These are phyloP conservation scores for Gortyna flavago DNA, from an alignment of 2,888 invertebrate species.

Conservation along the genomic window DNA sequence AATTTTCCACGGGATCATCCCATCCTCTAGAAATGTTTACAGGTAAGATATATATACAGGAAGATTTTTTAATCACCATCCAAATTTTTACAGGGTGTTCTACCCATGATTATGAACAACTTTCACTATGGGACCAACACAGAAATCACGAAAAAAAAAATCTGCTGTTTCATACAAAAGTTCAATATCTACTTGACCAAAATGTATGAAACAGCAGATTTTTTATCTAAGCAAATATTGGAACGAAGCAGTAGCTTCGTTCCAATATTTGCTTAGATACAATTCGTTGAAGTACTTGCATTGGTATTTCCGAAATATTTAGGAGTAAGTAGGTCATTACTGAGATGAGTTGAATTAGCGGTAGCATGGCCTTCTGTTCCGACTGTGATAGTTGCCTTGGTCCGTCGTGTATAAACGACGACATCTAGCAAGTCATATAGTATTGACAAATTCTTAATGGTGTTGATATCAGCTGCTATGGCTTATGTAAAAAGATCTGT, in stretches of 20 bases:
- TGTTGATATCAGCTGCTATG: conserved; percentile 15
- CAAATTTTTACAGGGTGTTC: no score
- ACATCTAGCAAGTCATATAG: conserved; percentile 24
- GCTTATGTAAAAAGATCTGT: neutral
- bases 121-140: no score
- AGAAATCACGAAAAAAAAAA: no score
- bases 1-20: neutral
- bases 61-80: no score
- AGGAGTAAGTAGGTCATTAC: conserved; percentile 50
- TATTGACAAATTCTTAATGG: conserved; percentile 23
- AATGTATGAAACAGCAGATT: no score
- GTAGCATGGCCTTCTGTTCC: conserved; percentile 44
- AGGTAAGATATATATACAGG: no score
- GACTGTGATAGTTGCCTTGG: conserved; percentile 51
- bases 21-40: neutral
- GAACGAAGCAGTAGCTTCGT: no score
- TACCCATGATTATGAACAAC: no score
- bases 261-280: conserved; percentile 33
- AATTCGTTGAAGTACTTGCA: conserved; percentile 14
- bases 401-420: conserved; percentile 17
- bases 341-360: conserved; percentile 52
- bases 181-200: no score
- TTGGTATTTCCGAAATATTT: conserved; percentile 35
- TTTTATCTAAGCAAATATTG: no score
- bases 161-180: no score